These are phyloP conservation scores for Mastacembelus armatus DNA, from an alignment of 2,797 vertebrate species.

Conservation along the genomic window DNA sequence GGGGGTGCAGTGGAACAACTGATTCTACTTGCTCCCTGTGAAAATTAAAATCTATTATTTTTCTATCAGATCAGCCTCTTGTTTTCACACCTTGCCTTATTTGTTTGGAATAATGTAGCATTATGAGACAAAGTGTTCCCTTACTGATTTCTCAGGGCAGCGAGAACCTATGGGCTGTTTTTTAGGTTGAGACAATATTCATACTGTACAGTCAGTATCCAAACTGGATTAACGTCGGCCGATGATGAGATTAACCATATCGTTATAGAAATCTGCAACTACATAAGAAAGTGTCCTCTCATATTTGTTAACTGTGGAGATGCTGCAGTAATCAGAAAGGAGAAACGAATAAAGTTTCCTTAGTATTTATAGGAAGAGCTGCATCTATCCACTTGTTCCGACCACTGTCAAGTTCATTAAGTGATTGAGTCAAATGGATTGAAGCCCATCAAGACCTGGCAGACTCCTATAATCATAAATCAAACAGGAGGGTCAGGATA, in stretches of 20 bases:
- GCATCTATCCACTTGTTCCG: constrained; percentile 45
- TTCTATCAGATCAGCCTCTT: constrained; percentile 77
- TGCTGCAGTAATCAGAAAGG: constrained; percentile 19
- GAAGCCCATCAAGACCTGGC: constrained; percentile 69
- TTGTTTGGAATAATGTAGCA: constrained; percentile 86
- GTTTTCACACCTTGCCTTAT: constrained; percentile 87
- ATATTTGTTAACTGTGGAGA: constrained; percentile 16
- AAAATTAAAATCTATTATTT: constrained; percentile 92
- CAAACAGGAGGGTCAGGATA: constrained; percentile 67
- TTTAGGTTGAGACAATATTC: constrained; percentile 44
- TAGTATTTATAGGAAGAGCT: constrained; percentile 37
- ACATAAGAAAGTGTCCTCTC: background rate
- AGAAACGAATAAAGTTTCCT: constrained; percentile 33
- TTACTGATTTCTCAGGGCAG: constrained; percentile 86
- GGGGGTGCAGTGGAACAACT: constrained; percentile 88
- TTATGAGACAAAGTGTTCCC: constrained; percentile 84
- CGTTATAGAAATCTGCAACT: constrained; percentile 23
- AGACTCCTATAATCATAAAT: constrained; percentile 70
- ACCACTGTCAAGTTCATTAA: constrained; percentile 83
- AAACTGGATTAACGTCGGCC: constrained; percentile 53
- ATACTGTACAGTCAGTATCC: constrained; percentile 13
- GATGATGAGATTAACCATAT: constrained; percentile 55
- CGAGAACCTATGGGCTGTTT: constrained; percentile 57
- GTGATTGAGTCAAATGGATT: constrained; percentile 73
- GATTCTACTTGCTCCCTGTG: constrained; percentile 91